Evolutionary conservation across 2,113 vertebrate species (phyloP).

Genomic region (Nerophis lumbriciformis): DNA sequence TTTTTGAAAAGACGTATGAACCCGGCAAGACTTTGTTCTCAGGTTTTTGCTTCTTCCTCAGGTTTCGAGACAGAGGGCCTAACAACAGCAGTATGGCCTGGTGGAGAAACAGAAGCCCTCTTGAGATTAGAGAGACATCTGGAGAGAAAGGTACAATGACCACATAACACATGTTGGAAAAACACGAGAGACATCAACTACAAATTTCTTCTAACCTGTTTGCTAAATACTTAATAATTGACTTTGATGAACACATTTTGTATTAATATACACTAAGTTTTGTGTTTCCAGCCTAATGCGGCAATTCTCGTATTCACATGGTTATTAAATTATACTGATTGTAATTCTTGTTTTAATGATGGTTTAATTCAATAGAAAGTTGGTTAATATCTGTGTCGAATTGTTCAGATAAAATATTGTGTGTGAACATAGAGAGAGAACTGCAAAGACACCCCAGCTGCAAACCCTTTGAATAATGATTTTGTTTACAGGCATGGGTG

Average conservation of each 20-base stretch:
- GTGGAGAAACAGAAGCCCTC: conserved; percentile 92
- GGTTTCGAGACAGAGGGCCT: conserved; percentile 93
- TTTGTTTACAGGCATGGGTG: conserved; percentile 84
- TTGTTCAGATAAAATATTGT: not conserved
- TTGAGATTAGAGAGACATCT: conserved; percentile 88
- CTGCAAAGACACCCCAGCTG: not conserved
- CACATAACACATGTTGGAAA: not conserved
- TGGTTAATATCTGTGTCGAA: too few species aligned
- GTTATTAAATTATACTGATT: too few species aligned
- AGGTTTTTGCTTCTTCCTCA: conserved; percentile 41
- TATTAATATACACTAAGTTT: too few species aligned
- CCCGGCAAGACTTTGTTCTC: not conserved
- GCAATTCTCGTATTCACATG: too few species aligned
- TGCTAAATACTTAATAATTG: too few species aligned
- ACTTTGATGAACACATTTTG: too few species aligned
- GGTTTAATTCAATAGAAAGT: too few species aligned
- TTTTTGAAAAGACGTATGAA: not conserved
- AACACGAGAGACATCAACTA: too few species aligned
- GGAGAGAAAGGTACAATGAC: conserved; percentile 82
- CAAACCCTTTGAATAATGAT: not conserved
- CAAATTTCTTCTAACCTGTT: too few species aligned
- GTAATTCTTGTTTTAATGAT: too few species aligned
- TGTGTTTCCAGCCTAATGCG: too few species aligned
- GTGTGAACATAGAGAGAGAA: not conserved
- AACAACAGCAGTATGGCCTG: conserved; percentile 86